These are phyloP conservation scores for Mylabris phalerata DNA, from an alignment of 1,140 invertebrate species.

Conservation along the genomic window DNA sequence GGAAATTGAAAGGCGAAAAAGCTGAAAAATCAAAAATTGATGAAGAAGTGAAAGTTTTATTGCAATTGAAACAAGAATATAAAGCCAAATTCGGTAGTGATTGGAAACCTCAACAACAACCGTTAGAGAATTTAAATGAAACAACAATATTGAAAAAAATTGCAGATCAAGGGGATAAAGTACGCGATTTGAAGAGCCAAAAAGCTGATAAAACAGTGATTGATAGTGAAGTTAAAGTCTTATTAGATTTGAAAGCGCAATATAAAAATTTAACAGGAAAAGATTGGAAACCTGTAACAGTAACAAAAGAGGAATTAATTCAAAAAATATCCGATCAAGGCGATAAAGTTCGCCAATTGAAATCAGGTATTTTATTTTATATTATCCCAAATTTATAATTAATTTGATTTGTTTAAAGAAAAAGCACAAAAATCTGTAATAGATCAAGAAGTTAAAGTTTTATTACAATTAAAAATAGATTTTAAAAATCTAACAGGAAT, in stretches of 20 bases:
- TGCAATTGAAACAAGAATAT: slow-evolving; percentile 60
- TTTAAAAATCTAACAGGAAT: slow-evolving; percentile 59
- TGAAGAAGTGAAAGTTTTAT: slow-evolving; percentile 55
- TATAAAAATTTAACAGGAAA: slow-evolving; percentile 59
- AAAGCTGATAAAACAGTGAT: slow-evolving; percentile 53
- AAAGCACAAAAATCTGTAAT: slow-evolving; percentile 53
- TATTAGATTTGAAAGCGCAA: slow-evolving; percentile 63
- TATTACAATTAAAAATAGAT: slow-evolving; percentile 63
- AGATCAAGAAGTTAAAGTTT: slow-evolving; percentile 57
- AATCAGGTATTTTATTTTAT: background rate
- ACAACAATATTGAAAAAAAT: slow-evolving; percentile 40
- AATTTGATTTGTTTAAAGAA: slow-evolving; percentile 30
- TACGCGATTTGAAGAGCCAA: slow-evolving; percentile 59
- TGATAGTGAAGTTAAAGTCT: slow-evolving; percentile 57
- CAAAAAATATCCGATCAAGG: slow-evolving; percentile 50
- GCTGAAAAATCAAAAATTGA: slow-evolving; percentile 55
- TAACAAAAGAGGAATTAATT: slow-evolving; percentile 6
- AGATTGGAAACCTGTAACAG: slow-evolving; percentile 54
- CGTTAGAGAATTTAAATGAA: background rate
- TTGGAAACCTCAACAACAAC: slow-evolving; percentile 47
- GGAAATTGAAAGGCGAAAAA: slow-evolving; percentile 55
- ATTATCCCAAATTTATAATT: too few relatives aligned
- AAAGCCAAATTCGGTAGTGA: slow-evolving; percentile 55
- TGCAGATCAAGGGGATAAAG: slow-evolving; percentile 57
- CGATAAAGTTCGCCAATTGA: slow-evolving; percentile 54